Conservation (phyloP, 2,888 invertebrate genomes). For the Ectemnius cavifrons region DNA sequence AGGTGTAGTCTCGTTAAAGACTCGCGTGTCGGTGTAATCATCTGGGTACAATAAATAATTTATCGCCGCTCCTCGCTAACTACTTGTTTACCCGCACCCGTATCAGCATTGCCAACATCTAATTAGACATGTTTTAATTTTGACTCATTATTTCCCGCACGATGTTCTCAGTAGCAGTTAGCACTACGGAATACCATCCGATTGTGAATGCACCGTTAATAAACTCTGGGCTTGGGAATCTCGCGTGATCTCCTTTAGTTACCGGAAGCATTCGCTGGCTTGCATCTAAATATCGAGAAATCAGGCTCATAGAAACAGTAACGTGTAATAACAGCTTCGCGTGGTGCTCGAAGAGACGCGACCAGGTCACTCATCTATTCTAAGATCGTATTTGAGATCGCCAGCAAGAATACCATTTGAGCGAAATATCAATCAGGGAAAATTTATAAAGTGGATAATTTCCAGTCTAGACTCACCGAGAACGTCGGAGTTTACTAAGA, state of each 20-base stretch:
- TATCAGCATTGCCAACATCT: neutral
- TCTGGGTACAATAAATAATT: conserved; percentile 7
- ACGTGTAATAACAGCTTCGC: too few relatives aligned
- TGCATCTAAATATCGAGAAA: too few relatives aligned
- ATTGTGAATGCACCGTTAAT: neutral
- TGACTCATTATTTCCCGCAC: neutral
- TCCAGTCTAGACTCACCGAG: conserved; percentile 80
- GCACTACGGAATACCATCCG: too few relatives aligned
- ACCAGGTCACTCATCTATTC: too few relatives aligned
- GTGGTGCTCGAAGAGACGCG: too few relatives aligned
- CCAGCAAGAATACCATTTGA: neutral
- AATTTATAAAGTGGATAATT: neutral
- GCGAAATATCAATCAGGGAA: neutral
- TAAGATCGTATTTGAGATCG: too few relatives aligned
- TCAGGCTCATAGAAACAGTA: too few relatives aligned
- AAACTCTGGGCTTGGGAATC: neutral
- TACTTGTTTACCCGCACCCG: neutral
- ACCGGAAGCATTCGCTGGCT: neutral
- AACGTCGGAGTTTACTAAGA: conserved; percentile 91
- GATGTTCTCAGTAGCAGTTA: too few relatives aligned
- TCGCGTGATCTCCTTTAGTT: neutral
- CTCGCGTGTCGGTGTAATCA: conserved; percentile 2
- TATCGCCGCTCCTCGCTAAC: neutral
- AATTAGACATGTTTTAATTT: neutral
- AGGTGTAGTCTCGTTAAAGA: conserved; percentile 2